Evolutionary conservation across 2,888 invertebrate species (phyloP), one percentile per base, ranked within the genome.

Genomic region (Agrilus biguttatus): DNA sequence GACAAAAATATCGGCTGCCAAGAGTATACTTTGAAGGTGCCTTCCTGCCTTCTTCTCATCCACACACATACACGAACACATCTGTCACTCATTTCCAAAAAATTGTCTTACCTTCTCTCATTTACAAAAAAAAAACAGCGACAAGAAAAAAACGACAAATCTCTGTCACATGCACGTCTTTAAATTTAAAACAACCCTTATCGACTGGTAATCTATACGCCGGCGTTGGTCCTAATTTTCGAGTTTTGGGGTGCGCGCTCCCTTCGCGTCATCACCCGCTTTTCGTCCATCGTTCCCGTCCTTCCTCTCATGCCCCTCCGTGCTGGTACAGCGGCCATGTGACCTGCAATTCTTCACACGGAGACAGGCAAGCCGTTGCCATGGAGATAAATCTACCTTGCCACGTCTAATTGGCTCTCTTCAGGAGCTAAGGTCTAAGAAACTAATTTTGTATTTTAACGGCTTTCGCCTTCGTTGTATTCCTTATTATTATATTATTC

Each of bases 361-460:
- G 56, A 58, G 64, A 65, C 65, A 63, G 60, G 58, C 56, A 58
- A 59, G 59, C 60, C 65, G 66, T 66, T 66, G 63, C 66, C 58
- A 64, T 62, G 66, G 63, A 53, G 60, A 66, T 66, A 67, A 67
- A 67, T 67, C 66, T 56, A 61, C 63, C 63, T 63, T 65, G 62
- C 62, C 62, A 62, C 63, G 61, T 63, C 63, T 66, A 67, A 66
- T 66, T 66, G 65, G 65, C 62, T 63, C 61, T 62, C 65, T 64
- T 64, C 41, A 47, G 44, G 43, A 48, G 40, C 42, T 44, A 2
- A 28, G 28, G 28, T 28, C 28, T 28, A 28, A 28, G 28, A 28
- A 28, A 28, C 28, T 28, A 28, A 28, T 28, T 28, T 28, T 28
- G 28, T 28, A 28, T 28, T 28, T 28, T 28, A 28, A 28, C 28